Conservation (phyloP, 2,113 vertebrate species). For the Mungos mungo region DNA sequence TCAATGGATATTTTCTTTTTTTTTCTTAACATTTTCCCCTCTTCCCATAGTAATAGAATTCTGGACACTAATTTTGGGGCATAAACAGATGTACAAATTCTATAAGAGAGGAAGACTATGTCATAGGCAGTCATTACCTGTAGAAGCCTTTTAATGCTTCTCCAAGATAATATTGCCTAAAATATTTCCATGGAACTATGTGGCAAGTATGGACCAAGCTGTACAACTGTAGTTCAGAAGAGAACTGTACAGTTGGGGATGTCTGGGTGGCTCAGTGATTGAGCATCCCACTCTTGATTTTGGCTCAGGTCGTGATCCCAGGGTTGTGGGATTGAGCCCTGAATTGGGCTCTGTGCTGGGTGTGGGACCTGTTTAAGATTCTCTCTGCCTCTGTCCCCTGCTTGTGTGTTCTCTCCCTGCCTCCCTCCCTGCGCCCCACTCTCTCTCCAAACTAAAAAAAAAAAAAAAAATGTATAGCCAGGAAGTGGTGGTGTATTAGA, state of each 20-base stretch:
- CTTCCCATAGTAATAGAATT: neutral
- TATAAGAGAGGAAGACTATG: neutral
- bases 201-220: neutral
- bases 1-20: neutral
- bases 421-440: too few species aligned
- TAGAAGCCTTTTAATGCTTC: neutral
- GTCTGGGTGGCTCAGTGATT: too few species aligned
- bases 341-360: too few species aligned
- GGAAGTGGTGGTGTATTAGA: too few species aligned
- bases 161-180: neutral
- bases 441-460: too few species aligned
- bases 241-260: neutral
- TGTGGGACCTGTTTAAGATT: too few species aligned
- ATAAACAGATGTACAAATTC: neutral
- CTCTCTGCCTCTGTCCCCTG: too few species aligned
- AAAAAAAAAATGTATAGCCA: too few species aligned
- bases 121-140: neutral
- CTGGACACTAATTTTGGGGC: neutral
- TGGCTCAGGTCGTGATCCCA: too few species aligned
- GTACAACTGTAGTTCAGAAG: neutral
- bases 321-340: too few species aligned
- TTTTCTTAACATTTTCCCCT: neutral
- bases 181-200: neutral
- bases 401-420: too few species aligned
- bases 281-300: too few species aligned